Evolutionary conservation across 2,888 invertebrate species (phyloP), one percentile per base, ranked within the genome.

Genomic region (Drosophila ustulata): DNA sequence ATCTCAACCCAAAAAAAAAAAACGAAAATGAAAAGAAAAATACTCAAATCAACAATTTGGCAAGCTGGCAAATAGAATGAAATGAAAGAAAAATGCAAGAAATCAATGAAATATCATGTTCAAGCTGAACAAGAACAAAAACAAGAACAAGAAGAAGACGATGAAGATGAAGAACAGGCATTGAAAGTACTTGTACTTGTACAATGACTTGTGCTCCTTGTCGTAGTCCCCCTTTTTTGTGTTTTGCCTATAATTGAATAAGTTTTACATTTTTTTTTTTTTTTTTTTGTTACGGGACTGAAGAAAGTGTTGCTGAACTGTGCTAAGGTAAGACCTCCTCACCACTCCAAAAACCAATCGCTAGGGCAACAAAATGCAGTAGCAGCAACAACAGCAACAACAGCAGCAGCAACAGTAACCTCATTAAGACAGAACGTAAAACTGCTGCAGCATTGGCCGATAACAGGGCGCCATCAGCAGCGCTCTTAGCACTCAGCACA

Each of bases 191-290:
- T 75, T 67, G 73, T 69, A 72, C 65, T 65, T 51, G 50, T 51
- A 56, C 39, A 41, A 41, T 13, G 39, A 41, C 41, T 43, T 50
- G 37, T 62, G 47, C 55, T 57, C 18, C 41, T 66, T 69, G 39
- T 47, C 34, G 32, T 43, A 37, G 25, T 45, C 39, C 32, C 49
- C 52, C 55, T 52, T 80, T 78, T 68, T 75, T 77, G 72, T 55
- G 68, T 71, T 75, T 83, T 80, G 80, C 66, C 82, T 64, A 76
- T 80, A 82, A 82, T 82, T 84, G 85, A 82, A 82, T 82, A 82
- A 82, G 84, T 80, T 83, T 82, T 74, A 50, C 47, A n/a, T 11
- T 37, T n/a, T 37, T 37, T 3, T 37, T 37, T n/a, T 37, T 34
- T 46, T 13, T 13, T 41, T 41, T 6, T 41, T 13, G 18, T 18